Evolutionary conservation across 2,888 invertebrate genomes (phyloP), one percentile per base, ranked within the genome.

Genomic region (Rapana venosa): DNA sequence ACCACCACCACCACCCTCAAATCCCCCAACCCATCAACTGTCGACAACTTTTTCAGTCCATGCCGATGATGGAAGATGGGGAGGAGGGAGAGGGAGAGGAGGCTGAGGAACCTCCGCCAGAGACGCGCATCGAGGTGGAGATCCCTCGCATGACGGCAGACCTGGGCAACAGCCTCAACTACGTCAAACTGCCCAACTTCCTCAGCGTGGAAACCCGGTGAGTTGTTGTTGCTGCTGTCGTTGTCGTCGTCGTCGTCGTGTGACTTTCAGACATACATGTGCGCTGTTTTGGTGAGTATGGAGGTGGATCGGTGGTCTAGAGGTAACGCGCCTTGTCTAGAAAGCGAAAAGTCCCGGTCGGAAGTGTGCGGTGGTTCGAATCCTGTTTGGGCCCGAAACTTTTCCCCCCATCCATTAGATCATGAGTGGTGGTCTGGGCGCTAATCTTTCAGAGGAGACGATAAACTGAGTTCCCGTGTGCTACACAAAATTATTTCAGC

Each of bases 141-240:
- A 99, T 99, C 96, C 99, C 99, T 0, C 98, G 98, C 96, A 99
- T 99, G 91, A 97, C 97, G 93, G 98, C 98, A 0, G 98, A 99
- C 96, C 97, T 99, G 0, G 99, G 99, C 88, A 94, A 93, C 88
- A 91, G 93, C 35, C 90, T 99, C 94, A 98, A 99, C 96, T 99
- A 99, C 94, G 98, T 99, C 0, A 99, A 99, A 96, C 96, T 99
- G 90, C 99, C 99, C 2, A 99, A 99, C 96, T 99, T 99, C 96
- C 97, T 99, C 95, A 99, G 99, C 0, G 99, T 99, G 79, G 99
- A 99, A 96, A 99, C 99, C 0, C 97, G 96, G 96, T 96, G 15
- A 56, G 88, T 88, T 47, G 47, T 2, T 47, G 47, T 47, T 47
- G 47, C 4, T 47, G 47, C 8, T 47, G 47, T 47, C 8, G 47